Conservation (phyloP, 1,140 invertebrate genomes). For the Drosophila arawakana region DNA sequence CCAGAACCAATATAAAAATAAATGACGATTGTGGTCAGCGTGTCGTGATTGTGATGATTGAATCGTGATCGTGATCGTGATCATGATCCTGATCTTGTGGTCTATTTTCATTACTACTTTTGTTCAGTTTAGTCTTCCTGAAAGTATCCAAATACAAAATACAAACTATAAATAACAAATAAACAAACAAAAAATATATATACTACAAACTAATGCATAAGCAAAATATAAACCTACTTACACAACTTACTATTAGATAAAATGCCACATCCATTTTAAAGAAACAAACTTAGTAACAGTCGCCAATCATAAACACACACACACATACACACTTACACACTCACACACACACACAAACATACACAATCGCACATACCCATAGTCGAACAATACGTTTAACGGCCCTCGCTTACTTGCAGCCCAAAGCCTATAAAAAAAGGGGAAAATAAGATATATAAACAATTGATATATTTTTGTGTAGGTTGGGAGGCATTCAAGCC, state of each 20-base stretch:
- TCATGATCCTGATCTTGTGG: conserved; percentile 68
- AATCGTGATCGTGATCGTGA: conserved; percentile 66
- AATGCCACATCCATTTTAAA: conserved; percentile 44
- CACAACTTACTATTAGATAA: conserved; percentile 28
- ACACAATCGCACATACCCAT: neutral
- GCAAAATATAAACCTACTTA: conserved; percentile 32
- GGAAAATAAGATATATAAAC: conserved; percentile 12
- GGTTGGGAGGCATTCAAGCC: conserved; percentile 31
- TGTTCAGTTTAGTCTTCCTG: conserved; percentile 76
- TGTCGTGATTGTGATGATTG: conserved; percentile 52
- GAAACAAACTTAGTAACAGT: conserved; percentile 37
- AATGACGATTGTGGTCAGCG: conserved; percentile 55
- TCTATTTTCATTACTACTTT: conserved; percentile 83
- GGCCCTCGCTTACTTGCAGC: conserved; percentile 71
- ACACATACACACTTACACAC: conserved; percentile 4
- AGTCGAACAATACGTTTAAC: conserved; percentile 18
- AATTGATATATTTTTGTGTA: conserved; percentile 18
- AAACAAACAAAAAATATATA: conserved; percentile 25
- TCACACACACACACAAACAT: conserved; percentile 14
- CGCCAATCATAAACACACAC: conserved; percentile 7
- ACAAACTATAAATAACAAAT: conserved; percentile 12
- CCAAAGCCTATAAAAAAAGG: conserved; percentile 63
- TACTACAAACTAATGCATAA: conserved; percentile 37
- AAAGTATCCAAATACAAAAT: conserved; percentile 16
- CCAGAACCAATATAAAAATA: too few relatives aligned